These are phyloP conservation scores for Montipora cactus DNA, from an alignment of 64 coral and sea anemone genomes.

Conservation along the genomic window DNA sequence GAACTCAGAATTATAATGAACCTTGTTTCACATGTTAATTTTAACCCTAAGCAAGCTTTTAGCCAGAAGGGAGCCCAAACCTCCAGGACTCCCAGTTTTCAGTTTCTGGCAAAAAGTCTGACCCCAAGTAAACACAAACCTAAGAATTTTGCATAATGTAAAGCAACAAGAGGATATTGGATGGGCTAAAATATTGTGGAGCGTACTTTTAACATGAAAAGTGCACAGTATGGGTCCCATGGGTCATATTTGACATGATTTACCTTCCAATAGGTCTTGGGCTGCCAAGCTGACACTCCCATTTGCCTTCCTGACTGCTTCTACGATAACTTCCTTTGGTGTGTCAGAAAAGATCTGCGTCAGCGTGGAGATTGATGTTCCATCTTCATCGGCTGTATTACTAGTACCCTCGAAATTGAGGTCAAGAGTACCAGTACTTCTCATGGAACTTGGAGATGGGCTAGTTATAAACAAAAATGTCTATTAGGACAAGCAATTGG, in stretches of 20 bases:
- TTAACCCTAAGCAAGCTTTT: too few species aligned
- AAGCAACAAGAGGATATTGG: too few species aligned
- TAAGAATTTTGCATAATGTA: too few species aligned
- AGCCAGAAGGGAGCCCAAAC: too few species aligned
- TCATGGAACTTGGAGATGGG: not conserved
- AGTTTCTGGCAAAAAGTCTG: too few species aligned
- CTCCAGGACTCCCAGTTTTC: too few species aligned
- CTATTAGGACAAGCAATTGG: not conserved
- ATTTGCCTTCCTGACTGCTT: conserved; percentile 43
- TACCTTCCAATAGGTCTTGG: conserved; percentile 43
- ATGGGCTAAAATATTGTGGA: not conserved
- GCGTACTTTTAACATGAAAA: not conserved
- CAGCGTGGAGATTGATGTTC: conserved; percentile 51
- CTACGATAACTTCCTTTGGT: conserved; percentile 29
- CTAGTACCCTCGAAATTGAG: conserved; percentile 1
- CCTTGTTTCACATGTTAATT: too few species aligned
- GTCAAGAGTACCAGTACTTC: not conserved
- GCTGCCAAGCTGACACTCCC: conserved; percentile 46
- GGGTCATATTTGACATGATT: not conserved
- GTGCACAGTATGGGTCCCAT: not conserved
- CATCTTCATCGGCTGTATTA: conserved; percentile 19
- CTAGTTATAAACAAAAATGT: conserved; percentile 20
- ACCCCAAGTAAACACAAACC: too few species aligned
- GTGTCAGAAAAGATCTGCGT: conserved; percentile 35
- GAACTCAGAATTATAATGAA: too few species aligned